Evolutionary conservation across 1,140 invertebrate species (phyloP), one percentile per base, ranked within the genome.

Genomic region (Lineus longissimus): DNA sequence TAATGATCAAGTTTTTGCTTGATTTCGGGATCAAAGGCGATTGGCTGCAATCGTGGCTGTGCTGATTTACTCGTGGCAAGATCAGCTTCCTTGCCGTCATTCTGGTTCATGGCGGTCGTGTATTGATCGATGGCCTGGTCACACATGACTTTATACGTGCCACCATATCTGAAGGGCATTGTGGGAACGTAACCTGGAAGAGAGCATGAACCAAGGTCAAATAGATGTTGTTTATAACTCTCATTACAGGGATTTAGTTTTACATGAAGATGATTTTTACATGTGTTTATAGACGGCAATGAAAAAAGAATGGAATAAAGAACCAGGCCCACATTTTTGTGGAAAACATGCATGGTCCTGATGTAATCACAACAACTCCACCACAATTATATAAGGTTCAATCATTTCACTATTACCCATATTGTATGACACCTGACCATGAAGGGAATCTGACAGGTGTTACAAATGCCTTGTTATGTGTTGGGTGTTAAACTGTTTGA

Each of bases 171-270:
- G 65, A 78, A 81, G 4, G 75, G 70, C 70, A 74, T 69, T 23
- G 75, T 66, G 0, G 80, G 80, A 47, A 82, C 76, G 63, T 81
- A 80, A 40, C 79, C 80, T 82, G 56, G 30, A 72, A 70, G 55
- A 45, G 54, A 43, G 55, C 9, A 41, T 11, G 17, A 23, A 22
- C 17, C 19, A 36, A n/a, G n/a, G 13, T 33, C 33, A n/a, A n/a
- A n/a, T n/a, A n/a, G n/a, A n/a, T n/a, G n/a, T n/a, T n/a, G n/a
- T n/a, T n/a, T n/a, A n/a, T n/a, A n/a, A n/a, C n/a, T n/a, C n/a
- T n/a, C n/a, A n/a, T n/a, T n/a, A n/a, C n/a, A n/a, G n/a, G 11
- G 23, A 55, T 55, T 23, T 55, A 15, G 23, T 23, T 15, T n/a
- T n/a, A 23, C 13, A 13, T 11, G 23, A 13, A 55, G 11, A 15